These are phyloP conservation scores for Sapayoa aenigma DNA, from an alignment of 2,113 vertebrate species.

Conservation along the genomic window DNA sequence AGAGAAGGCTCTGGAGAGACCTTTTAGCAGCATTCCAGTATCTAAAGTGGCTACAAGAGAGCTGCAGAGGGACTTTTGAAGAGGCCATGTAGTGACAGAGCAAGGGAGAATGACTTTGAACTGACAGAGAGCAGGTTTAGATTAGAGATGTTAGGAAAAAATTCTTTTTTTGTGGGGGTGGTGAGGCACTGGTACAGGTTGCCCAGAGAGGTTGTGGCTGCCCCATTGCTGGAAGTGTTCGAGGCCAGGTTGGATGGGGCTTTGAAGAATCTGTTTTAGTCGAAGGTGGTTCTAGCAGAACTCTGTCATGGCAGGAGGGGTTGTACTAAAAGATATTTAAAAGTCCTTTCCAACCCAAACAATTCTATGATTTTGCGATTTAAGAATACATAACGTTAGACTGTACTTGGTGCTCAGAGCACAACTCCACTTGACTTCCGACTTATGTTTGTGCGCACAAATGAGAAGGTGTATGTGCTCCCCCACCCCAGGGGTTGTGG, in stretches of 20 bases:
- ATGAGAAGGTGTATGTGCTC: neutral
- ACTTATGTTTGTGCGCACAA: too few relatives aligned
- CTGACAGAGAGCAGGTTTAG: neutral
- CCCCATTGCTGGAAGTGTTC: neutral
- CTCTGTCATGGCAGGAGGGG: neutral
- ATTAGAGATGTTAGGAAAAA: neutral
- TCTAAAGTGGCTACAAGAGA: neutral
- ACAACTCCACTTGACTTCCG: neutral
- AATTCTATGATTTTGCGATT: neutral
- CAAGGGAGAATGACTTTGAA: neutral
- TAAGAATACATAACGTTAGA: rapidly evolving
- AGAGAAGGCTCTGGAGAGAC: neutral
- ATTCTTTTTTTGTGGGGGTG: neutral
- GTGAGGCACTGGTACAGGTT: neutral
- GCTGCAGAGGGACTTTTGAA: neutral
- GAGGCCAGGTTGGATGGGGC: neutral
- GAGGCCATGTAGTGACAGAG: neutral
- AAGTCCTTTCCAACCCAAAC: neutral
- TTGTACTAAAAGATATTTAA: neutral
- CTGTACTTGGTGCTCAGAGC: neutral
- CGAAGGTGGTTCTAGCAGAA: neutral
- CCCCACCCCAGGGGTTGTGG: neutral
- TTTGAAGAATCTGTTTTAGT: neutral
- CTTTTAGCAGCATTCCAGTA: neutral
- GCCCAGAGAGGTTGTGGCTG: neutral